Evolutionary conservation across 2,113 vertebrate species (phyloP).

Genomic region (Mohoua ochrocephala): DNA sequence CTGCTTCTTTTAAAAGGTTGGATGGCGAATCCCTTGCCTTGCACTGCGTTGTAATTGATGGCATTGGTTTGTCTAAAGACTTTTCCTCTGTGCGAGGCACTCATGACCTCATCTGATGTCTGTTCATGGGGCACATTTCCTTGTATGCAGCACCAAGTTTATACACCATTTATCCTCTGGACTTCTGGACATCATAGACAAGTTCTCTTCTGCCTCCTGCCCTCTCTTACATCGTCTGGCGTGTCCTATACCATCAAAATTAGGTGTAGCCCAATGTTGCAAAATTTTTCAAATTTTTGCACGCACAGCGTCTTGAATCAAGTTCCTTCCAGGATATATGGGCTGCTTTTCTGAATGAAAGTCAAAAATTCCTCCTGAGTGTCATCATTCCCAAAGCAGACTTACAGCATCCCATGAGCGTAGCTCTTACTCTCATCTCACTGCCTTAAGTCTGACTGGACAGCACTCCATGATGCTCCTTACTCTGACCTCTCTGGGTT

Average conservation of each 20-base stretch:
- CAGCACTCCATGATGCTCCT: neutral
- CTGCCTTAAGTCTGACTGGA: neutral
- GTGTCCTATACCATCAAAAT: neutral
- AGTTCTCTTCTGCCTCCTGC: neutral
- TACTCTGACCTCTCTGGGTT: neutral
- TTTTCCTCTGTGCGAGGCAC: neutral
- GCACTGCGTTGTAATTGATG: neutral
- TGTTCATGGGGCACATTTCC: neutral
- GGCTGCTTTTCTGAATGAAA: neutral
- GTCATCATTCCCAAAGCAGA: neutral
- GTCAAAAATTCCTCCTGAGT: neutral
- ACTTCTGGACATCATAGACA: neutral
- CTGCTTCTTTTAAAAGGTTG: neutral
- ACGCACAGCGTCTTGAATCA: neutral
- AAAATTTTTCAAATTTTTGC: neutral
- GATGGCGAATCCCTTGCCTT: neutral
- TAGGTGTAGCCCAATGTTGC: neutral
- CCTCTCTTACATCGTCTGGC: neutral
- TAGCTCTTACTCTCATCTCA: neutral
- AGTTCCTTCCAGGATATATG: neutral
- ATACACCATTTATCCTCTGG: neutral
- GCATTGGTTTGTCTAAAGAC: neutral
- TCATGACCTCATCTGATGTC: neutral
- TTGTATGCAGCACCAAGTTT: neutral
- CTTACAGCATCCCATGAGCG: neutral